Evolutionary conservation across 2,797 vertebrate species (phyloP), one percentile per base, ranked within the genome.

Genomic region (Clarias fuscus): DNA sequence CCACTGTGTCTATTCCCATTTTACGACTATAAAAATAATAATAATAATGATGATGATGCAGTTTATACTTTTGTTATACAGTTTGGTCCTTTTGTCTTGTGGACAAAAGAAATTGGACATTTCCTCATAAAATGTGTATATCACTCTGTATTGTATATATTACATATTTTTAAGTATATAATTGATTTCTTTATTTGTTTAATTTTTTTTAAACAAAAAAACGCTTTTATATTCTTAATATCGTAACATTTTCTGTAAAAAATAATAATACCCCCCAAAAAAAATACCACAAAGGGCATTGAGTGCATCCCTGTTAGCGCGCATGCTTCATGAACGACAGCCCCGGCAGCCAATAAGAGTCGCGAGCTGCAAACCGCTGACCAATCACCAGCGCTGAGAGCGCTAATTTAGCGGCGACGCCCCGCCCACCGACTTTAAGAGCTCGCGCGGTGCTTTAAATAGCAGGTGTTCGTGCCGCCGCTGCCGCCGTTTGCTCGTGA

Each of bases 391-490:
- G 82, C 73, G n/a, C 79, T 68, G 33, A 85, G 78, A 76, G 85
- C 76, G 82, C 70, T 85, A 81, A 85, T 90, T 90, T 86, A 71
- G 59, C 65, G 20, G 78, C 20, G 64, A 86, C 58, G 78, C 84
- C 68, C 86, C 88, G 83, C 90, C 90, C 79, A 80, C 71, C 40
- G 62, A 75, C 86, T 90, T 90, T 90, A 90, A 91, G 89, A 88
- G 78, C 85, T 76, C 76, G 89, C 87, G 91, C 91, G 92, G 93
- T 80, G 93, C 95, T 95, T 95, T 95, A 95, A 96, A 96, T 96
- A 96, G 95, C 95, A 93, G 93, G 94, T 95, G 94, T 93, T 94
- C 91, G 91, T 94, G 94, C 93, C 58, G 18, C 82, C 40, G 65
- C 27, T 5, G n/a, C 48, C 10, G 37, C 53, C 2, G 30, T 4